phyloP scores from a whole-genome alignment of 2,113 vertebrate species.

The Prionailurus viverrinus region DNA sequence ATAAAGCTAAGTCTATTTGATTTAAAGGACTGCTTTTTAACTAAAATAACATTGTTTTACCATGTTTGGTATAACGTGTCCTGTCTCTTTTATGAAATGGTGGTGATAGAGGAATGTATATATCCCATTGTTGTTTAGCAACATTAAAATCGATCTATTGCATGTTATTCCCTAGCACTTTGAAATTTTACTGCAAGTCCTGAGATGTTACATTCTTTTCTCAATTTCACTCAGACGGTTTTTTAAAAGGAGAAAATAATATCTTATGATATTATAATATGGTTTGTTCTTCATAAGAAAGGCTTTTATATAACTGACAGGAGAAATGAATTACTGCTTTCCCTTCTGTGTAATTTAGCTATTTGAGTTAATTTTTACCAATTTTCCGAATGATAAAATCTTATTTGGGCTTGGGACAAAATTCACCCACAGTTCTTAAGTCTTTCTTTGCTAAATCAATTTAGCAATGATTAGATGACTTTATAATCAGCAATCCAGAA shows the following conservation, averaged over 20 bases:
- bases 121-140: constrained; percentile 20
- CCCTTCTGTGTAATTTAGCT: constrained; percentile 67
- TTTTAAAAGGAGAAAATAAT: constrained; percentile 43
- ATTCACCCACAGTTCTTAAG: constrained; percentile 1
- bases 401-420: constrained; percentile 47
- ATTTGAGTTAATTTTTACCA: constrained; percentile 62
- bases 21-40: constrained; percentile 40
- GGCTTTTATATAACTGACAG: constrained; percentile 56
- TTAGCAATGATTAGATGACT: constrained; percentile 47
- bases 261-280: constrained; percentile 64
- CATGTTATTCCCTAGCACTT: constrained; percentile 25
- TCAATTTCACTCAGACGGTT: constrained; percentile 46
- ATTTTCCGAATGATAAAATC: constrained; percentile 64
- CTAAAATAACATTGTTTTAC: background rate
- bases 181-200: constrained; percentile 4
- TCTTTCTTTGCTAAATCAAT: constrained; percentile 44
- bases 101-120: background rate
- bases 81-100: background rate
- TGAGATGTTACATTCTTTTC: constrained; percentile 57
- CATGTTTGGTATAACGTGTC: constrained; percentile 21
- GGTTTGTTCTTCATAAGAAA: constrained; percentile 65
- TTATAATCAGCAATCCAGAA: constrained; percentile 1
- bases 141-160: background rate
- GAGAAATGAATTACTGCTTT: constrained; percentile 66
- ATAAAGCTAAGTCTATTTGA: constrained; percentile 45